Percentiles rank a stretch among this genome's conserved stretches.
Evolutionary conservation across 2,888 invertebrate genomes (phyloP).

Genomic region (Tineola bisselliella): DNA sequence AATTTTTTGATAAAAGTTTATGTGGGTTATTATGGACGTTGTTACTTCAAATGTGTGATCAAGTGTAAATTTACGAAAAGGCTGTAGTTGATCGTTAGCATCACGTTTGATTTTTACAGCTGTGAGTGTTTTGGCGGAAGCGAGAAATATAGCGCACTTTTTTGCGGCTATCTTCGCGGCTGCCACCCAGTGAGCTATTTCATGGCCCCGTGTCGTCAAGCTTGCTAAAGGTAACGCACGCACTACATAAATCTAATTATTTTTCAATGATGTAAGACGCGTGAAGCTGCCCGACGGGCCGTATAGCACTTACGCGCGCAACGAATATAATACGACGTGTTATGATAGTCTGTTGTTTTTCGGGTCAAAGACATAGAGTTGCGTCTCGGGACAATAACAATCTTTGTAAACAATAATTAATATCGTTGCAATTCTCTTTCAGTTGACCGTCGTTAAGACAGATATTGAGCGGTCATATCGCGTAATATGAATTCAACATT

Average conservation of each 20-base stretch:
- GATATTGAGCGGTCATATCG: conserved; percentile 24
- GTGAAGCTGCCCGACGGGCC: background rate
- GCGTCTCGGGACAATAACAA: conserved; percentile 20
- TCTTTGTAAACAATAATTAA: background rate
- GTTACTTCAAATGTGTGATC: conserved; percentile 32
- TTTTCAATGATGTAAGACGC: background rate
- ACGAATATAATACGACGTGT: conserved; percentile 19
- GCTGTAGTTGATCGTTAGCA: conserved; percentile 30
- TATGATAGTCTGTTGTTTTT: conserved; percentile 48
- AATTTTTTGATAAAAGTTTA: conserved; percentile 36
- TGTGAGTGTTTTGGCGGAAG: conserved; percentile 55
- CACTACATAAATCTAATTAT: background rate
- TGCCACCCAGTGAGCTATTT: conserved; percentile 36
- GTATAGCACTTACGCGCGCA: conserved; percentile 38
- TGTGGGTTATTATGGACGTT: conserved; percentile 49
- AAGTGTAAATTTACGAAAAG: conserved; percentile 30
- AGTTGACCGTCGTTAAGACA: background rate
- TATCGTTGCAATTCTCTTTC: too few species aligned
- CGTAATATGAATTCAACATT: conserved; percentile 70
- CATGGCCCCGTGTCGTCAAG: conserved; percentile 43
- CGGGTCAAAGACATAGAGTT: conserved; percentile 59
- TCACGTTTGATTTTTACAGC: conserved; percentile 30
- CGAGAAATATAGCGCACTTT: conserved; percentile 62
- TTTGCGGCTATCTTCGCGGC: conserved; percentile 51
- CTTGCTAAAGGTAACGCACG: conserved; percentile 38